Percentiles rank a stretch among this genome's conserved stretches.
These are phyloP conservation scores for Siniperca scherzeri DNA, from an alignment of 2,797 vertebrate genomes.

Conservation along the genomic window DNA sequence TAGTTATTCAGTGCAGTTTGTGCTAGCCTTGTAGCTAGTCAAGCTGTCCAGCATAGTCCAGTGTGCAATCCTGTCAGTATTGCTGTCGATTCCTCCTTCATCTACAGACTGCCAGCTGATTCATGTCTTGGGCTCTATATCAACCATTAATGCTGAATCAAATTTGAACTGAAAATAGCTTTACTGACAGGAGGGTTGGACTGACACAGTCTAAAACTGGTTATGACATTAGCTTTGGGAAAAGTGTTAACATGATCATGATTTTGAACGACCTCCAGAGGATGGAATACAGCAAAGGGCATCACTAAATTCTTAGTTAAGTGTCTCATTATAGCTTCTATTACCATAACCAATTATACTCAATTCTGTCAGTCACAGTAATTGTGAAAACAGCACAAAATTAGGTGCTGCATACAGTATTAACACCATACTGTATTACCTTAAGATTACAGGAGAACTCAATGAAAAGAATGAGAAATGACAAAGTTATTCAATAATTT, in stretches of 20 bases:
- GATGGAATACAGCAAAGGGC: not conserved
- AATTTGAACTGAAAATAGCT: not conserved
- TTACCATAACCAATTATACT: not conserved
- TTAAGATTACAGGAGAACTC: not conserved
- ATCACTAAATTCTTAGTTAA: not conserved
- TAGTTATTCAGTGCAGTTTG: not conserved
- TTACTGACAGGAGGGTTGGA: not conserved
- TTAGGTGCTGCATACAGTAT: not conserved
- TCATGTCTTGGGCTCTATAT: not conserved
- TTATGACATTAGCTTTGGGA: not conserved
- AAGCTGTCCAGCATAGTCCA: not conserved
- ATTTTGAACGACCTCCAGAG: not conserved
- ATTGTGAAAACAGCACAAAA: not conserved
- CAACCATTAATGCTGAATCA: not conserved
- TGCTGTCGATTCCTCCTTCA: not conserved
- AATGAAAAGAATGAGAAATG: not conserved
- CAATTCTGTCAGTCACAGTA: not conserved
- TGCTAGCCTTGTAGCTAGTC: not conserved
- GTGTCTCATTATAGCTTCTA: constrained; percentile 12
- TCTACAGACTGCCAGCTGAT: not conserved
- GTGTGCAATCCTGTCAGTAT: not conserved
- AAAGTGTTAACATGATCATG: not conserved
- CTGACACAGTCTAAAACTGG: not conserved
- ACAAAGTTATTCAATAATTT: not conserved
- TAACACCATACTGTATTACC: not conserved